phyloP scores from a whole-genome alignment of 2,888 invertebrate genomes.

The Taphrorychus bicolor region DNA sequence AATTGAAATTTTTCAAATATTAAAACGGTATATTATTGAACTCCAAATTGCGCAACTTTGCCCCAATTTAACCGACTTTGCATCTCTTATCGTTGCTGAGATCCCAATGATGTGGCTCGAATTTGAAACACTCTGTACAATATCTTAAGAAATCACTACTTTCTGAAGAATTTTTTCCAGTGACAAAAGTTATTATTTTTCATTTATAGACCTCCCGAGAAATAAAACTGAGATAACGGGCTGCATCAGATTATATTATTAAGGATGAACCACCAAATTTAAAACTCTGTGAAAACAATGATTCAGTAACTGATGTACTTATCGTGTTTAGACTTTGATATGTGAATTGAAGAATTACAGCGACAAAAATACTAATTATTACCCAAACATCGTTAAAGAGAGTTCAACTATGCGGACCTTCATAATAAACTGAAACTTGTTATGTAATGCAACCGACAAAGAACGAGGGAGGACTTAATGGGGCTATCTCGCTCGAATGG shows the following conservation, averaged over 20 bases:
- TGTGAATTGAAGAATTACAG: not conserved
- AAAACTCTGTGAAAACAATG: not conserved
- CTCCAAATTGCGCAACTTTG: no score
- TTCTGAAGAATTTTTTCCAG: no score
- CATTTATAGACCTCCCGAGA: no score
- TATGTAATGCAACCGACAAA: not conserved
- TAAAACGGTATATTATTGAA: no score
- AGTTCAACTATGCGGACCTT: not conserved
- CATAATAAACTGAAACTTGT: not conserved
- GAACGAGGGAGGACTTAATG: not conserved
- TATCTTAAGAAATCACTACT: no score
- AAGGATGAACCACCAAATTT: not conserved
- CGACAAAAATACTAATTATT: slow-evolving; percentile 3
- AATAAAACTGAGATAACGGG: not conserved
- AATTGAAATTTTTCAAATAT: no score
- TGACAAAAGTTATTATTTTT: no score
- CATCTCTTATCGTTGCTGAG: no score
- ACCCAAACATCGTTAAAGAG: slow-evolving; percentile 5
- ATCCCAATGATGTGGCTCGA: no score
- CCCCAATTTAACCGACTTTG: no score
- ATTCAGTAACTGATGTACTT: not conserved
- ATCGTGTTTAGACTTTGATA: not conserved
- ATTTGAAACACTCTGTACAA: no score
- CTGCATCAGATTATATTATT: not conserved
- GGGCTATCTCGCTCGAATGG: not conserved